A percentile compares a stretch with the other conserved stretches of the same genome.
These are phyloP conservation scores for Trichomycterus rosablanca DNA, from an alignment of 2,113 vertebrate species.

Conservation along the genomic window DNA sequence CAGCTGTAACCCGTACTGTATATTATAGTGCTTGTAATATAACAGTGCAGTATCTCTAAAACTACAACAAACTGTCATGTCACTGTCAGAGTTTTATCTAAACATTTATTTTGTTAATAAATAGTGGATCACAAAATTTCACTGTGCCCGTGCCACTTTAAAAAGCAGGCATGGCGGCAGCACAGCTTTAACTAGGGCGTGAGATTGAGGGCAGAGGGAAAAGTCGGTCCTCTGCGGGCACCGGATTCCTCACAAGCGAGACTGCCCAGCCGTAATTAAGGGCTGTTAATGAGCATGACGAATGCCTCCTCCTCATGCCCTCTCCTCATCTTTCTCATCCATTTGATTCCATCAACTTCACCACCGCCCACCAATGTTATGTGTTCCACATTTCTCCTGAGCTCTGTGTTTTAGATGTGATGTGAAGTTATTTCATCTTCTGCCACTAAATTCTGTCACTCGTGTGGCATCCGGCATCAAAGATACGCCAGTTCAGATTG, in stretches of 20 bases:
- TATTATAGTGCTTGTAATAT: too few relatives aligned
- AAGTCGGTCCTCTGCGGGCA: constrained; percentile 12
- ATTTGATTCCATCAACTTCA: constrained; percentile 19
- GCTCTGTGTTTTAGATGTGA: constrained; percentile 23
- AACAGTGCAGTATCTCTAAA: too few relatives aligned
- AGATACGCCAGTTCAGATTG: constrained; percentile 3
- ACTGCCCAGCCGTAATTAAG: constrained; percentile 30
- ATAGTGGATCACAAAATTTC: too few relatives aligned
- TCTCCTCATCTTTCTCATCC: constrained; percentile 20
- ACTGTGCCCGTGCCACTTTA: too few relatives aligned
- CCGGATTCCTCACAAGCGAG: background rate
- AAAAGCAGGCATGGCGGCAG: too few relatives aligned
- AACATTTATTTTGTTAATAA: too few relatives aligned
- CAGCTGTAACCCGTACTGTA: too few relatives aligned
- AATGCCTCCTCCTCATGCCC: constrained; percentile 25
- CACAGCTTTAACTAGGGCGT: constrained; percentile 41
- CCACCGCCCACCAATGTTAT: constrained; percentile 18
- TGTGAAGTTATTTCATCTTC: constrained; percentile 22
- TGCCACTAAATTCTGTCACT: constrained; percentile 34
- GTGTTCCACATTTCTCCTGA: constrained; percentile 14
- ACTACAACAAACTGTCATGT: too few relatives aligned
- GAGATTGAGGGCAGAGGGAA: constrained; percentile 23
- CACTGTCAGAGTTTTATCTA: too few relatives aligned
- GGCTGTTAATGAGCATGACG: constrained; percentile 30
- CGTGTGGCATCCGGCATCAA: constrained; percentile 28